Percentiles rank a stretch among this genome's conserved stretches.
phyloP scores from a whole-genome alignment of 1,140 invertebrate species.

The Drosophila fuyamai region DNA sequence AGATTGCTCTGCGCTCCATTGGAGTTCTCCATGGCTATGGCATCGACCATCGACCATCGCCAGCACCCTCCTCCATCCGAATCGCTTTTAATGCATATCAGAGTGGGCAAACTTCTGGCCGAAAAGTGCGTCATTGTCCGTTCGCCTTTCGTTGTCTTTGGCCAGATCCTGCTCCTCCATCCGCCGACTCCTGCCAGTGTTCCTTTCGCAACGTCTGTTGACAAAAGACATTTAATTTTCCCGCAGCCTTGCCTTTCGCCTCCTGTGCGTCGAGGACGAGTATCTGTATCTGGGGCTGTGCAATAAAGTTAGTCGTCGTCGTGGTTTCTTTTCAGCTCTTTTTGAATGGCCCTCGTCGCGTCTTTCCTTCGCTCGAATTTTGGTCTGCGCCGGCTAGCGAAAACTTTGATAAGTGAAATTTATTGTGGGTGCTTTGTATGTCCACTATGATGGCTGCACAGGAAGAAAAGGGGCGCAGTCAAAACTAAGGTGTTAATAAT shows the following conservation, averaged over 20 bases:
- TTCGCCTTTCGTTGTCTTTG: conserved; percentile 28
- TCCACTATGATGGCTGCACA: conserved; percentile 45
- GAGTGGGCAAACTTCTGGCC: conserved; percentile 71
- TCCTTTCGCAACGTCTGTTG: conserved; percentile 66
- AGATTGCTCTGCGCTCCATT: conserved; percentile 70
- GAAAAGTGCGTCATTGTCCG: conserved; percentile 74
- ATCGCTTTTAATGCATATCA: conserved; percentile 76
- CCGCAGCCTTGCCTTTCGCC: conserved; percentile 42
- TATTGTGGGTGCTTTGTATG: conserved; percentile 71
- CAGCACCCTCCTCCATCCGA: conserved; percentile 31
- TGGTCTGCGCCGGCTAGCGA: conserved; percentile 51
- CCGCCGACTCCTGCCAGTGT: conserved; percentile 8
- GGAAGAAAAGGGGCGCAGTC: background rate
- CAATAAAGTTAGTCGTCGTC: conserved; percentile 72
- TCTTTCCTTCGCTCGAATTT: conserved; percentile 54
- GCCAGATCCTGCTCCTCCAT: background rate
- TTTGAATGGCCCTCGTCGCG: conserved; percentile 34
- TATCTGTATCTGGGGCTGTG: conserved; percentile 58
- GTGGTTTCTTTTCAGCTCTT: conserved; percentile 39
- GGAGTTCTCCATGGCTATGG: conserved; percentile 43
- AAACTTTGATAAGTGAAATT: conserved; percentile 82
- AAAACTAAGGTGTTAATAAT: no score
- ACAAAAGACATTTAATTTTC: conserved; percentile 81
- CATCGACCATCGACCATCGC: conserved; percentile 12
- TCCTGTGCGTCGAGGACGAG: conserved; percentile 45